Percentiles rank a stretch among this genome's conserved stretches.
Evolutionary conservation across 2,797 vertebrate genomes (phyloP).

Genomic region (Fundulus diaphanus): DNA sequence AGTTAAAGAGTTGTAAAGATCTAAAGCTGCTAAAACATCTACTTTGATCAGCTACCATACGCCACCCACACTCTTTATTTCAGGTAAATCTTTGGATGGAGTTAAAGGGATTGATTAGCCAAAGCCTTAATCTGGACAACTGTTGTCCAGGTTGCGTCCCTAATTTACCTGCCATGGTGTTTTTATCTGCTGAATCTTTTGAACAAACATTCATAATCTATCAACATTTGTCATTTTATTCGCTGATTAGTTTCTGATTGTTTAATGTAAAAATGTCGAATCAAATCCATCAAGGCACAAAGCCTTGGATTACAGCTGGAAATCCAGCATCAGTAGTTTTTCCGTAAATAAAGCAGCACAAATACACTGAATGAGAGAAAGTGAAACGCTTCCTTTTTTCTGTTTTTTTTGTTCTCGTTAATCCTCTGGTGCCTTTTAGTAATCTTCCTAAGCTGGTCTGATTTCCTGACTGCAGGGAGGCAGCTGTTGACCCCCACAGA

Average conservation of each 20-base stretch:
- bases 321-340: neutral
- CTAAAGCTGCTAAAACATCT: neutral
- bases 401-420: constrained; percentile 42
- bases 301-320: neutral
- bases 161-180: neutral
- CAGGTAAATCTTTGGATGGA: neutral
- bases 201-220: neutral
- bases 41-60: neutral
- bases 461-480: constrained; percentile 58
- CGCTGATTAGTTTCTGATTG: neutral
- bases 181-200: neutral
- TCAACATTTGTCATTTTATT: neutral
- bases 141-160: neutral
- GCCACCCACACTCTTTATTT: constrained; percentile 3
- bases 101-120: neutral
- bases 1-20: neutral
- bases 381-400: constrained; percentile 21
- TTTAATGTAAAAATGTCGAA: neutral
- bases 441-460: constrained; percentile 61
- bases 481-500: constrained; percentile 68
- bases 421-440: constrained; percentile 65
- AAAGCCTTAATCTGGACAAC: constrained; percentile 5
- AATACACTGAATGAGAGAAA: constrained; percentile 4
- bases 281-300: neutral
- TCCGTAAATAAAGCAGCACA: neutral